These are phyloP conservation scores for Pseudococcus viburni DNA, from an alignment of 2,888 invertebrate species.

Conservation along the genomic window DNA sequence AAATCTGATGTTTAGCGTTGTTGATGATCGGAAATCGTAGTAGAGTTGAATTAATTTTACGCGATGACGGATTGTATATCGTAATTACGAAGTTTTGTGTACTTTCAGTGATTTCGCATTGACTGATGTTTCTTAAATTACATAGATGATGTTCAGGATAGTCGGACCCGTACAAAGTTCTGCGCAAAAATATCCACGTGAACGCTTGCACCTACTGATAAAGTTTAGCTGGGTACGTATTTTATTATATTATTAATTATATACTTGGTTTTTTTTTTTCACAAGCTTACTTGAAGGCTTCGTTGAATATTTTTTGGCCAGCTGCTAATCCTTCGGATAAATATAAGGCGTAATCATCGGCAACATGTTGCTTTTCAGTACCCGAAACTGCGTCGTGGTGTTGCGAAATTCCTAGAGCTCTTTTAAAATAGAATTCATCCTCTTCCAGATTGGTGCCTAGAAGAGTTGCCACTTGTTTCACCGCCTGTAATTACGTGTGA, in stretches of 20 bases:
- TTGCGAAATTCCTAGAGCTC: conserved; percentile 67
- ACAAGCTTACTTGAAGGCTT: conserved; percentile 67
- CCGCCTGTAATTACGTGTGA: conserved; percentile 64
- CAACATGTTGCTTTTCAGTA: conserved; percentile 68
- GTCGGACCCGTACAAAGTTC: conserved; percentile 66
- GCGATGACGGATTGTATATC: conserved; percentile 83
- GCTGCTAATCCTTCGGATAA: conserved; percentile 67
- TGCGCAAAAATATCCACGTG: conserved; percentile 34
- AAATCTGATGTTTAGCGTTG: conserved; percentile 67
- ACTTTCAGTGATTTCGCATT: conserved; percentile 79
- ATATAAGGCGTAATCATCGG: conserved; percentile 68
- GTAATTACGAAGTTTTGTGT: conserved; percentile 79
- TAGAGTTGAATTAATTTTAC: conserved; percentile 51
- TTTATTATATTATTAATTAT: no score
- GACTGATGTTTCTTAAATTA: conserved; percentile 81
- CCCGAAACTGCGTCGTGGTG: conserved; percentile 68
- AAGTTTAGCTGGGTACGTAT: background rate
- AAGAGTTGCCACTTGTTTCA: conserved; percentile 68
- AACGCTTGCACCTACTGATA: background rate
- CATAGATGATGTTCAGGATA: conserved; percentile 72
- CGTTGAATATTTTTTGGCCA: conserved; percentile 66
- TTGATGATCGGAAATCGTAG: conserved; percentile 67
- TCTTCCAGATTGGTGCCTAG: conserved; percentile 67
- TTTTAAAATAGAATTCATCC: conserved; percentile 67
- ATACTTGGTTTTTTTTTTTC: no score